Percentiles rank a stretch among this genome's conserved stretches.
Evolutionary conservation across 2,797 vertebrate species (phyloP).

Genomic region (Aselliscus stoliczkanus): DNA sequence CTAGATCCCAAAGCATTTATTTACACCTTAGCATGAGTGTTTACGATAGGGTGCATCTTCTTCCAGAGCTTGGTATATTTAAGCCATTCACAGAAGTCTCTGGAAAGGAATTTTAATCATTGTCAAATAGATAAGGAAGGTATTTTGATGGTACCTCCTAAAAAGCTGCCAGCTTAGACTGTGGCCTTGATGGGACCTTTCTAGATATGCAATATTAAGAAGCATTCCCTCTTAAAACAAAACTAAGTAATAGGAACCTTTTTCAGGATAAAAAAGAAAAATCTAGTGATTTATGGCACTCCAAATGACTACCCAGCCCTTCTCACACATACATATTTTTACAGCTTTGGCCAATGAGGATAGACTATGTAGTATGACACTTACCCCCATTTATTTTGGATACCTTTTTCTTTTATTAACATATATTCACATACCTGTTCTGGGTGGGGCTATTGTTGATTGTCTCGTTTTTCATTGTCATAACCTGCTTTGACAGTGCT

Average conservation of each 20-base stretch:
- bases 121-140: background rate
- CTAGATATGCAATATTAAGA: background rate
- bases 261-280: background rate
- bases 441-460: background rate
- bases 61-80: background rate
- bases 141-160: background rate
- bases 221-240: background rate
- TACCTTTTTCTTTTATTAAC: background rate
- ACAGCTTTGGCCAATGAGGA: background rate
- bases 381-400: background rate
- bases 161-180: background rate
- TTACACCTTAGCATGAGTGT: background rate
- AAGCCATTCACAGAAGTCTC: background rate
- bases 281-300: background rate
- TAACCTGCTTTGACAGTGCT: background rate
- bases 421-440: background rate
- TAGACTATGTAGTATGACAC: background rate
- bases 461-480: background rate
- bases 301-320: background rate
- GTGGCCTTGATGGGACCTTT: background rate
- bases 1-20: background rate
- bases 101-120: background rate
- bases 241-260: background rate
- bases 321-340: background rate
- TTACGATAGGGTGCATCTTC: background rate